Conservation (phyloP, 53 echinoderm and acorn worm genomes). For the Echinarachnius parma region DNA sequence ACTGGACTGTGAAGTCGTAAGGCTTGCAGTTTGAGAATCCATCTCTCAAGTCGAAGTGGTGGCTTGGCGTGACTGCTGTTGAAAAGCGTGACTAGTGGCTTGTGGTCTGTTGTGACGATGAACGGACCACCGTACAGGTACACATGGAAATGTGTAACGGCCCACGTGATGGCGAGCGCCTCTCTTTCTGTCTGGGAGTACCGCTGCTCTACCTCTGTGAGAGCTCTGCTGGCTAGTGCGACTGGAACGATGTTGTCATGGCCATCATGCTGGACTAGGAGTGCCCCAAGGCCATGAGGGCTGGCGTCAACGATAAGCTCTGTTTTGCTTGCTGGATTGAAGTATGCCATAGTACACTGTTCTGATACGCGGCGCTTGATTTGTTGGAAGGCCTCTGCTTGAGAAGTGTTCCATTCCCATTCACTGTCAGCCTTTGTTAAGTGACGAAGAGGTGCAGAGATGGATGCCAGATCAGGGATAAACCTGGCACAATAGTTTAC, state of each 20-base stretch:
- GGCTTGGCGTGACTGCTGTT: constrained; percentile 57
- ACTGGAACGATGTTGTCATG: not conserved
- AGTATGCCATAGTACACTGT: constrained; percentile 5
- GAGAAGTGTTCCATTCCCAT: not conserved
- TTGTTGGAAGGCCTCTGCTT: not conserved
- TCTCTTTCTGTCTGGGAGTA: constrained; percentile 34
- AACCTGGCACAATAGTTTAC: constrained; percentile 45
- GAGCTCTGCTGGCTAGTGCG: constrained; percentile 24
- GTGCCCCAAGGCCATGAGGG: constrained; percentile 42
- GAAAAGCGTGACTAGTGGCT: constrained; percentile 54
- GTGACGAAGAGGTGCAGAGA: constrained; percentile 39
- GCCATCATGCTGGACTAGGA: constrained; percentile 25
- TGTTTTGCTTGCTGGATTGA: not conserved
- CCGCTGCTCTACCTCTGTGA: constrained; percentile 46
- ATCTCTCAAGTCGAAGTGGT: constrained; percentile 50
- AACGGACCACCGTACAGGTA: constrained; percentile 51
- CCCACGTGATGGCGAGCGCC: constrained; percentile 49
- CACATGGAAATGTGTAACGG: constrained; percentile 55
- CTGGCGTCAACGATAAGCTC: constrained; percentile 41
- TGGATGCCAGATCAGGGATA: constrained; percentile 25
- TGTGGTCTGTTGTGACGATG: constrained; percentile 48
- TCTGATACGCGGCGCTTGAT: not conserved
- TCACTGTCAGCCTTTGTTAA: not conserved
- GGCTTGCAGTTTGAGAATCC: constrained; percentile 57
- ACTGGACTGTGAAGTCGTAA: constrained; percentile 45